phyloP scores from a whole-genome alignment of 2,113 vertebrate genomes.

The Bos indicus region DNA sequence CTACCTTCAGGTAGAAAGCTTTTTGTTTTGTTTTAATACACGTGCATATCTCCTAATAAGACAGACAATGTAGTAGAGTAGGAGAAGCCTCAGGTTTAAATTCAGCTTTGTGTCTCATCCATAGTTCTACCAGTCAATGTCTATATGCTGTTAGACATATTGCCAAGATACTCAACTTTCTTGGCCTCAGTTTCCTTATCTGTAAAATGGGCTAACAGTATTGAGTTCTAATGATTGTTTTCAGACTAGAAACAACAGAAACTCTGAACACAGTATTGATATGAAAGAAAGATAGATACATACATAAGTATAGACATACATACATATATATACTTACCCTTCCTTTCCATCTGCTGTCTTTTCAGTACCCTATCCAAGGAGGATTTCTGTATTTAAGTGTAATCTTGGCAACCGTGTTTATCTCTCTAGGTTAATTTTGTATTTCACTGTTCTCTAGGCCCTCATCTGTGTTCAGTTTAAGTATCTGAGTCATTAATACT shows the following conservation, averaged over 20 bases:
- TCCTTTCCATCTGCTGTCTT: not conserved
- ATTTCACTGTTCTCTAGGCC: not conserved
- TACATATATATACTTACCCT: rapidly evolving
- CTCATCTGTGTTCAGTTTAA: not conserved
- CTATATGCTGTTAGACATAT: not conserved
- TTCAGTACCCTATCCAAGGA: not conserved
- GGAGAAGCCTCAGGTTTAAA: not conserved
- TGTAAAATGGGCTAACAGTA: not conserved
- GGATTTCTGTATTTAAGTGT: not conserved
- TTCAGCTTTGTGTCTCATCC: not conserved
- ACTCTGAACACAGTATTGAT: not conserved
- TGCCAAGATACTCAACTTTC: not conserved
- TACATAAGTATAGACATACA: rapidly evolving
- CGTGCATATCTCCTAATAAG: not conserved
- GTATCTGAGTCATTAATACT: not conserved
- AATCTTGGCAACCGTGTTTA: not conserved
- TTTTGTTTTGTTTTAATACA: not conserved
- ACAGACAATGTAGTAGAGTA: not conserved
- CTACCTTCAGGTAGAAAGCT: too few species aligned
- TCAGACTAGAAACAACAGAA: not conserved
- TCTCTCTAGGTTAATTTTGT: not conserved
- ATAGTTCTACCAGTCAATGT: not conserved
- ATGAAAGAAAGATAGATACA: not conserved
- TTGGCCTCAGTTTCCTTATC: not conserved
- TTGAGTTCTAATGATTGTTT: not conserved